A percentile compares a stretch with the other conserved stretches of the same genome.
Evolutionary conservation across 2,797 vertebrate genomes (phyloP).

Genomic region (Pipistrellus nathusii): DNA sequence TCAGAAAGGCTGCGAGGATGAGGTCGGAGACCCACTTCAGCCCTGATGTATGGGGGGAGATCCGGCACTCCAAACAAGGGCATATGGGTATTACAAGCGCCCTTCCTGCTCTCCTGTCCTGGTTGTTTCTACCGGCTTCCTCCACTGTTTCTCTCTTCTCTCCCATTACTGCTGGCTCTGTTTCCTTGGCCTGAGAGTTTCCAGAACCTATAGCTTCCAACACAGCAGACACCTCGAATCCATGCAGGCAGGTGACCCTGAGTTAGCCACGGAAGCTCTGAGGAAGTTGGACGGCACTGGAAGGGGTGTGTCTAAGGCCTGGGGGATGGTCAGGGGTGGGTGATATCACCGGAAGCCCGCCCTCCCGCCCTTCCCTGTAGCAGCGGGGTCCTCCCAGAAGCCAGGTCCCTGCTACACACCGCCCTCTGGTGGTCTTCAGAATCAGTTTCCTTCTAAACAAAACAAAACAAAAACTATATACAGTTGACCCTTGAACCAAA

Average conservation of each 20-base stretch:
- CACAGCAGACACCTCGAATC: neutral
- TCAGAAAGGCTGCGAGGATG: neutral
- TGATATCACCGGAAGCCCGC: neutral
- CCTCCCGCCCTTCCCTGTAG: neutral
- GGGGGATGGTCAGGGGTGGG: neutral
- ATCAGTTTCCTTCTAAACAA: neutral
- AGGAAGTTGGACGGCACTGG: neutral
- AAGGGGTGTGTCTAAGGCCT: neutral
- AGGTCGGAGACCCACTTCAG: neutral
- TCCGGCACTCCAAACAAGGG: neutral
- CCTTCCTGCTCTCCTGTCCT: neutral
- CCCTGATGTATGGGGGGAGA: neutral
- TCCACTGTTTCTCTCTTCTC: neutral
- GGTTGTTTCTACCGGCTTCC: constrained; percentile 28
- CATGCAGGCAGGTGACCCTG: neutral
- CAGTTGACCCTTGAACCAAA: neutral
- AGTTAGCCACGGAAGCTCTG: neutral
- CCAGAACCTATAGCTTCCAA: neutral
- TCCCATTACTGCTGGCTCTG: neutral
- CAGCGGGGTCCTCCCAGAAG: neutral
- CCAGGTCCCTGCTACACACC: constrained; percentile 14
- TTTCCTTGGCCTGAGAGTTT: constrained; percentile 25
- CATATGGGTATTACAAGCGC: neutral
- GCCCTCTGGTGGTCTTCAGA: constrained; percentile 79
- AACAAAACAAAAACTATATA: neutral